Percentiles rank a stretch among this genome's conserved stretches.
phyloP scores from a whole-genome alignment of 2,888 invertebrate species.

The Stenolophus ochropezus region DNA sequence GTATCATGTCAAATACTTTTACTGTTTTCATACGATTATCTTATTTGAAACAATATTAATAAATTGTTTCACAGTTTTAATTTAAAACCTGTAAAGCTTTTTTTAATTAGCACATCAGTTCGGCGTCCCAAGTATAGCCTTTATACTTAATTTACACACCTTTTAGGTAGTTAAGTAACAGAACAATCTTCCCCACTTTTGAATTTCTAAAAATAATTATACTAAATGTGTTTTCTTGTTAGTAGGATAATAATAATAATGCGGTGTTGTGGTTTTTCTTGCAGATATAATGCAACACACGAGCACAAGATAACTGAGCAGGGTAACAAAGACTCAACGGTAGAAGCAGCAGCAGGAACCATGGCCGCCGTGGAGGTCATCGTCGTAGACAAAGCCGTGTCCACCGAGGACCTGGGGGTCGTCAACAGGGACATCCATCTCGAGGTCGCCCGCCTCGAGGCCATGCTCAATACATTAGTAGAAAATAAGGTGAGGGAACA shows the following conservation, averaged over 20 bases:
- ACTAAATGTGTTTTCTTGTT: no score
- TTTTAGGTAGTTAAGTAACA: no score
- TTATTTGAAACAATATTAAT: no score
- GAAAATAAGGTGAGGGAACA: conserved; percentile 77
- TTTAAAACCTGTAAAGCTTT: no score
- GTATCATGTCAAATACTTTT: no score
- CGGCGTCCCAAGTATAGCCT: no score
- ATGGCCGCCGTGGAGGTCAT: conserved; percentile 11
- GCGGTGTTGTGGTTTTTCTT: not conserved
- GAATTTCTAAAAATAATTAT: no score
- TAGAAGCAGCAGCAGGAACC: not conserved
- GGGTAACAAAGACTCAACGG: conserved; percentile 32
- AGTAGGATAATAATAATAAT: not conserved
- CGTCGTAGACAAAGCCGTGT: conserved; percentile 81
- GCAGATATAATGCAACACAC: not conserved
- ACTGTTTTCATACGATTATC: no score
- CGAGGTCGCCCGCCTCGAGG: conserved; percentile 74
- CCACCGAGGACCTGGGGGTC: conserved; percentile 77
- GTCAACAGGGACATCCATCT: conserved; percentile 61
- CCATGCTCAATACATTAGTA: conserved; percentile 82
- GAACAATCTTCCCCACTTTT: no score
- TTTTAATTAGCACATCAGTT: no score
- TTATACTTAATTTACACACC: no score
- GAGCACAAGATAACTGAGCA: not conserved
- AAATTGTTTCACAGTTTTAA: no score